Conservation (phyloP, 2,797 vertebrate species). For the Tauraco hartlaubi region DNA sequence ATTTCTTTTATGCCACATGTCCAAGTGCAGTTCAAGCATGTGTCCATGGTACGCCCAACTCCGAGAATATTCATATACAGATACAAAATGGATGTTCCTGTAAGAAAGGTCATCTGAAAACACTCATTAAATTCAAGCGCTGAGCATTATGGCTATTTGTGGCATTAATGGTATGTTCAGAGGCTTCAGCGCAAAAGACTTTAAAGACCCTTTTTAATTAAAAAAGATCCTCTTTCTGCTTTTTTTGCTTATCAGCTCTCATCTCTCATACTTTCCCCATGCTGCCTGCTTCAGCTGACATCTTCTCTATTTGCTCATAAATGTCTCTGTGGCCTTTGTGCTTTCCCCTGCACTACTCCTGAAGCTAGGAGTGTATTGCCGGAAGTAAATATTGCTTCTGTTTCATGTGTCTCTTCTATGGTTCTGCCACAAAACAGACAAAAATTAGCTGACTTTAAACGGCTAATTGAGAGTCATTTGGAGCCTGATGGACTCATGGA, state of each 20-base stretch:
- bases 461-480: slow-evolving; percentile 28
- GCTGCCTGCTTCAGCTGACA: not conserved
- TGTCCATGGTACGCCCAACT: not conserved
- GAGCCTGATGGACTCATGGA: slow-evolving; percentile 5
- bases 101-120: not conserved
- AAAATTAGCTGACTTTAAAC: slow-evolving; percentile 58
- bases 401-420: slow-evolving; percentile 47
- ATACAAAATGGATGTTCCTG: not conserved
- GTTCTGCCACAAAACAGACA: slow-evolving; percentile 49
- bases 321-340: not conserved
- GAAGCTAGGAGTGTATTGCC: slow-evolving; percentile 56
- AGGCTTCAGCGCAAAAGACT: not conserved
- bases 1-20: not conserved
- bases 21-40: not conserved
- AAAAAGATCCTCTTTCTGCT: not conserved
- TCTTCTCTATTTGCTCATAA: not conserved
- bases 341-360: not conserved
- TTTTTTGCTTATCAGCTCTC: not conserved
- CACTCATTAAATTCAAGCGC: not conserved
- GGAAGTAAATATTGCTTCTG: slow-evolving; percentile 1
- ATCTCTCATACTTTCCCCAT: not conserved
- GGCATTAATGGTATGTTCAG: not conserved
- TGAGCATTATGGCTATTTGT: not conserved
- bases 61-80: not conserved
- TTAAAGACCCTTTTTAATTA: not conserved